Evolutionary conservation across 2,113 vertebrate genomes (phyloP).

Genomic region (Chionomys nivalis): DNA sequence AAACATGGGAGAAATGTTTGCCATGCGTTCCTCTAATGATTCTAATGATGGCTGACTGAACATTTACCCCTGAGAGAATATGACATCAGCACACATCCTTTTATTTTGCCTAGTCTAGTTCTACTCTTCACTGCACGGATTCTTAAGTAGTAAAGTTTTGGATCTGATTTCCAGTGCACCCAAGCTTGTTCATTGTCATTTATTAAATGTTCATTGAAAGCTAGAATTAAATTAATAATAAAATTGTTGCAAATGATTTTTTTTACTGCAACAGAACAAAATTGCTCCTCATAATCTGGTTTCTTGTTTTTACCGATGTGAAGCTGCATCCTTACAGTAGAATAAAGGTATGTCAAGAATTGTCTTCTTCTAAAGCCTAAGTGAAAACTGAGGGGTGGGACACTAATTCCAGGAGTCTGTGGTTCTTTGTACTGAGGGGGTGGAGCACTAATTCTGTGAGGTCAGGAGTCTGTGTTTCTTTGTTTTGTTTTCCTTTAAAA

Average conservation of each 20-base stretch:
- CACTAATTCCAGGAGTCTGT: background rate
- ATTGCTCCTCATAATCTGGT: background rate
- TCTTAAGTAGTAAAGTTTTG: background rate
- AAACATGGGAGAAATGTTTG: background rate
- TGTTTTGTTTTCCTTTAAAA: background rate
- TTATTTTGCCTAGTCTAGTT: background rate
- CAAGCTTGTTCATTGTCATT: background rate
- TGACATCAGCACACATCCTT: background rate
- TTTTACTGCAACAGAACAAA: background rate
- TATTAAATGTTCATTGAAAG: background rate
- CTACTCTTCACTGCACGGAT: background rate
- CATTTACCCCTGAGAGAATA: background rate
- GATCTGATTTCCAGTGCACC: background rate
- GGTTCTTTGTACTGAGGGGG: background rate
- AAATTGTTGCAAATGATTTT: background rate
- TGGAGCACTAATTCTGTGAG: too few relatives aligned
- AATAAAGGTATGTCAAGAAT: background rate
- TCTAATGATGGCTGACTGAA: background rate
- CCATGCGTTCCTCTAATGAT: background rate
- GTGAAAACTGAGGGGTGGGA: background rate
- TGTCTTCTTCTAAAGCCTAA: slow-evolving; percentile 39
- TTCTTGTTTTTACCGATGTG: background rate
- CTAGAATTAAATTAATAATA: background rate
- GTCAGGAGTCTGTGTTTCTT: background rate
- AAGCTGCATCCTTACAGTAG: background rate